These are phyloP conservation scores for Helicoverpa zea DNA, from an alignment of 1,140 invertebrate genomes.

Conservation along the genomic window DNA sequence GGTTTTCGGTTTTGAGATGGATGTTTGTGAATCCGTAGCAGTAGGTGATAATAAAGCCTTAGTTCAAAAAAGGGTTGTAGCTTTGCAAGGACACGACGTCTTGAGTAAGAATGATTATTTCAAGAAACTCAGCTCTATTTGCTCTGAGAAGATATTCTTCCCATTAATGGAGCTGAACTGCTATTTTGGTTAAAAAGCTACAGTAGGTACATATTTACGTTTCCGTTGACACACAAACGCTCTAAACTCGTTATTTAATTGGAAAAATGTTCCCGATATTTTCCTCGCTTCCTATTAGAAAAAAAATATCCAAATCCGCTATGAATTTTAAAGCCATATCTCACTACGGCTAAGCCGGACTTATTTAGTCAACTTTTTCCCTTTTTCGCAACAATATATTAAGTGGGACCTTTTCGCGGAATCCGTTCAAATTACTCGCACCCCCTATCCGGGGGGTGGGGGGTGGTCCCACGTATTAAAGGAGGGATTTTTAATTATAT, in stretches of 20 bases:
- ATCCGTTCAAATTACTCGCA: conserved; percentile 61
- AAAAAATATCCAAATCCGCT: conserved; percentile 31
- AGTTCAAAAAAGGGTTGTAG: no score
- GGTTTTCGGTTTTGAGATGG: neutral
- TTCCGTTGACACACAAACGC: no score
- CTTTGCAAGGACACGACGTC: no score
- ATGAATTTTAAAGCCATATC: conserved; percentile 62
- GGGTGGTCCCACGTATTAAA: conserved; percentile 26
- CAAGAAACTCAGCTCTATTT: neutral
- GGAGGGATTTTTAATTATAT: conserved; percentile 46
- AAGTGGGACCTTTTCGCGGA: conserved; percentile 64
- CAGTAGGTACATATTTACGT: no score
- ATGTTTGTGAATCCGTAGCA: no score
- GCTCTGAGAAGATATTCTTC: neutral
- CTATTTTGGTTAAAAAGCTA: no score
- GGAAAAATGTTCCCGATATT: no score
- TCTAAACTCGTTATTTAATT: no score
- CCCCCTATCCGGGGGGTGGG: conserved; percentile 51
- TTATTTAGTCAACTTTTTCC: conserved; percentile 58
- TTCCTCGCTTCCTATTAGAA: no score
- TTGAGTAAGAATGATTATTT: no score
- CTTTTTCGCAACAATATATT: conserved; percentile 64
- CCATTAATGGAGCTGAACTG: no score
- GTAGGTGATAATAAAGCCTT: neutral
- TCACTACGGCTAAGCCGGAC: conserved; percentile 50